Evolutionary conservation across 2,888 invertebrate genomes (phyloP).

Genomic region (Microdon myrmicae): DNA sequence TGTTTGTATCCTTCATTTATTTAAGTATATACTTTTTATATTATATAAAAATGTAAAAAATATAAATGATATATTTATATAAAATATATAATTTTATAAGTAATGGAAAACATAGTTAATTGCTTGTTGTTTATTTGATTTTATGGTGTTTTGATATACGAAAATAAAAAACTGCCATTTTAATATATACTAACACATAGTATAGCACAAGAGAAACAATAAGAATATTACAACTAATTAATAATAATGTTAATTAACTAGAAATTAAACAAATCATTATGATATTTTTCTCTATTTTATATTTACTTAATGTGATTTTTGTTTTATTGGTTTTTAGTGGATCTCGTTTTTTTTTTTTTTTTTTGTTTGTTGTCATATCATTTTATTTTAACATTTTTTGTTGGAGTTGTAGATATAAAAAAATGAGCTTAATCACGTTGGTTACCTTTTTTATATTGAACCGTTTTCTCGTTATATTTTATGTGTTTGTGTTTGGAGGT

Average conservation of each 20-base stretch:
- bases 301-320: slow-evolving; percentile 3
- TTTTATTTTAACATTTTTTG: no score
- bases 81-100: slow-evolving; percentile 30
- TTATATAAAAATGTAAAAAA: slow-evolving; percentile 41
- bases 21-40: slow-evolving; percentile 23
- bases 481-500: no score
- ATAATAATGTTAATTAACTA: slow-evolving; percentile 45
- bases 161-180: slow-evolving; percentile 8
- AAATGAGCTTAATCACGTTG: no score
- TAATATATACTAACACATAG: slow-evolving; percentile 39
- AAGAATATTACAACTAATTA: slow-evolving; percentile 25
- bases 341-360: slow-evolving; percentile 4
- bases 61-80: slow-evolving; percentile 28
- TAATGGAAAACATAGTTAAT: slow-evolving; percentile 42
- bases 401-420: no score
- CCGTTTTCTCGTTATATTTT: no score
- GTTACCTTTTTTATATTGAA: no score
- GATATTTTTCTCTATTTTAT: slow-evolving; percentile 3
- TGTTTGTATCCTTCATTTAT: slow-evolving; percentile 11
- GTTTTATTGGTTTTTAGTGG: slow-evolving; percentile 15
- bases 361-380: no score
- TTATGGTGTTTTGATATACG: slow-evolving; percentile 19
- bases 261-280: slow-evolving; percentile 48
- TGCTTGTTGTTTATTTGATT: slow-evolving; percentile 24
- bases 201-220: slow-evolving; percentile 45